Base-by-base conservation (phyloP, 2,888 invertebrate genomes). In the Parasteatoda lunata region DNA sequence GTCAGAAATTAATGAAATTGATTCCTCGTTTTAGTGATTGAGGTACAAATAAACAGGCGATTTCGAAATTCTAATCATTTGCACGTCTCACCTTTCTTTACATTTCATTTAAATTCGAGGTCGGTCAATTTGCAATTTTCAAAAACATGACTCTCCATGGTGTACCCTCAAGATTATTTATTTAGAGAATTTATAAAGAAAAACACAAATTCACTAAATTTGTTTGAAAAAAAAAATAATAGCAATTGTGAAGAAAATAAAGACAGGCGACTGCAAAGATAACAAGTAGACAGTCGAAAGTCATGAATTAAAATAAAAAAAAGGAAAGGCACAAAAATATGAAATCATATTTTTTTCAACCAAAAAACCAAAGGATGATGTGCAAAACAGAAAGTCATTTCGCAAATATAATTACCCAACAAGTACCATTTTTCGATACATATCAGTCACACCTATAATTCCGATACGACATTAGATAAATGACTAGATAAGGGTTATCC, bases 391-490 rank as follows among this genome's bases (percentile, higher is more conserved):
- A 59, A n/a, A 59, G 59, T 13, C 59, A 59, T n/a, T 8, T 59
- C 59, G n/a, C 8, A 59, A 30, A 59, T n/a, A 59, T 59, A 59
- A 59, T 59, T 59, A 59, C 13, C 30, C 30, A 30, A 30, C 30
- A 30, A 59, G 59, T 11, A 48, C 69, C 69, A 47, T 69, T 48
- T 59, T 59, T 59, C 59, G 4, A 59, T 59, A 9, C 59, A n/a
- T n/a, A 13, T 5, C 48, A 64, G 76, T 76, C 65, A 59, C 76
- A 64, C 76, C 76, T 48, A 64, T 76, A 65, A 65, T 65, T 48
- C 59, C 52, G 68, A 66, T 77, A 48, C 68, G 51, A 45, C 66
- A 68, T 11, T 51, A 77, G 77, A 77, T 77, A 68, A 77, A 77
- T 77, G 49, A 68, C 59, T 13, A 66, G 68, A 51, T 77, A 77